These are phyloP conservation scores for Macropus fuliginosus DNA, from an alignment of 2,797 vertebrate species.

Conservation along the genomic window DNA sequence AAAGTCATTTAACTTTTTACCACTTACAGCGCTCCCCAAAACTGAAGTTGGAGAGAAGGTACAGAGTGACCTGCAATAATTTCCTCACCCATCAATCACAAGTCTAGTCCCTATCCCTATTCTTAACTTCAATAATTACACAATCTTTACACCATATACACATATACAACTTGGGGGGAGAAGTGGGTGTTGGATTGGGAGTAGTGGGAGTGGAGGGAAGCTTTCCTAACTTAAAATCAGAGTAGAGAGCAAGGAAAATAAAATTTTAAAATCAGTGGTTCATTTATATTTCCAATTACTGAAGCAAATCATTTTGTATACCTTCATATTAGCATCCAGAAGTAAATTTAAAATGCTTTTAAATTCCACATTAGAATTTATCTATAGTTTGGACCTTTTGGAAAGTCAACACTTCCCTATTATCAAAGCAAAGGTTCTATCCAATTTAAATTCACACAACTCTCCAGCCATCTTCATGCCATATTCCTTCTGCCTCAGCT, in stretches of 20 bases:
- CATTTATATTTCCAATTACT: constrained; percentile 10
- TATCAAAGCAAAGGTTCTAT: not conserved
- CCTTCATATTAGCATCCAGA: not conserved
- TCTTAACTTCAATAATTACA: not conserved
- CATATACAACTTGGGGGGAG: not conserved
- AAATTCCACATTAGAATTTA: constrained; percentile 20
- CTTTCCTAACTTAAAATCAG: not conserved
- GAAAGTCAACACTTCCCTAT: not conserved
- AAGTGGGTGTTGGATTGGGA: not conserved
- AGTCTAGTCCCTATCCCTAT: not conserved
- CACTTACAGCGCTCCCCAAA: not conserved
- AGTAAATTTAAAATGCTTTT: constrained; percentile 3
- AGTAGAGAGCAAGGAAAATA: not conserved
- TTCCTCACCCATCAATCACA: not conserved
- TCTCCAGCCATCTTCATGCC: not conserved
- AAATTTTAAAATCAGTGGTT: not conserved
- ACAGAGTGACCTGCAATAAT: not conserved
- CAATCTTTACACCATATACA: not conserved
- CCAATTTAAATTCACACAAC: not conserved
- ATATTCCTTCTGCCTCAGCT: not conserved
- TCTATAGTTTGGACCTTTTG: not conserved
- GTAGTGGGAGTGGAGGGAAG: not conserved
- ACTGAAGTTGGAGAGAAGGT: not conserved
- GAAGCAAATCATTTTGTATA: constrained; percentile 4
- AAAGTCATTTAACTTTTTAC: not conserved